These are phyloP conservation scores for Tachysurus vachellii DNA, from an alignment of 2,113 vertebrate genomes.

Conservation along the genomic window DNA sequence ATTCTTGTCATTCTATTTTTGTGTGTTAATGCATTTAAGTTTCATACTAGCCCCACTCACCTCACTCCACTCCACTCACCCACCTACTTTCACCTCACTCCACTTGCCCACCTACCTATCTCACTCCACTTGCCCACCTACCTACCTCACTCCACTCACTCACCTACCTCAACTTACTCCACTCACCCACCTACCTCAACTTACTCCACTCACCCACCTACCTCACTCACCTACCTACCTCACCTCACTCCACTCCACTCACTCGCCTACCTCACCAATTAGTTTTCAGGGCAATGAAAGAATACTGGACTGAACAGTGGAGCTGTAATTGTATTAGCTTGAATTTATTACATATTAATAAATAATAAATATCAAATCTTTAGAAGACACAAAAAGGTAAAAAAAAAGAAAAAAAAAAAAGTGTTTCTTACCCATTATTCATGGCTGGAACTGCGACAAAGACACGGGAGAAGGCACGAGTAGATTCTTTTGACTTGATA, in stretches of 20 bases:
- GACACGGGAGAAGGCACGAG: constrained; percentile 84
- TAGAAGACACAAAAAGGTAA: background rate
- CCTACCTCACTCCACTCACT: too few relatives aligned
- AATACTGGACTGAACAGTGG: background rate
- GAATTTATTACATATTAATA: background rate
- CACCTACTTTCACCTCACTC: too few relatives aligned
- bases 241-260: too few relatives aligned
- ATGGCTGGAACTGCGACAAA: constrained; percentile 85
- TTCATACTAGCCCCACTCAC: background rate
- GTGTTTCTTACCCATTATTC: constrained; percentile 75
- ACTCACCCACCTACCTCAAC: too few relatives aligned
- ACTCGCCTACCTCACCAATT: background rate
- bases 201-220: too few relatives aligned
- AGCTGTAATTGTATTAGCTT: background rate
- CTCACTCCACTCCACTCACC: too few relatives aligned
- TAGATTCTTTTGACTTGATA: constrained; percentile 76
- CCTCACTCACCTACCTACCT: too few relatives aligned
- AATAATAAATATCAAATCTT: background rate
- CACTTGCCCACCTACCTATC: too few relatives aligned
- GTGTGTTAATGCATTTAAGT: background rate
- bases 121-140: too few relatives aligned
- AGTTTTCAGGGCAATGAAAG: background rate
- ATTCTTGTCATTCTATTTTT: background rate
- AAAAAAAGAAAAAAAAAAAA: background rate
- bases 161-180: too few relatives aligned